phyloP scores from a whole-genome alignment of 2,113 vertebrate species.

The Eclectus roratus region DNA sequence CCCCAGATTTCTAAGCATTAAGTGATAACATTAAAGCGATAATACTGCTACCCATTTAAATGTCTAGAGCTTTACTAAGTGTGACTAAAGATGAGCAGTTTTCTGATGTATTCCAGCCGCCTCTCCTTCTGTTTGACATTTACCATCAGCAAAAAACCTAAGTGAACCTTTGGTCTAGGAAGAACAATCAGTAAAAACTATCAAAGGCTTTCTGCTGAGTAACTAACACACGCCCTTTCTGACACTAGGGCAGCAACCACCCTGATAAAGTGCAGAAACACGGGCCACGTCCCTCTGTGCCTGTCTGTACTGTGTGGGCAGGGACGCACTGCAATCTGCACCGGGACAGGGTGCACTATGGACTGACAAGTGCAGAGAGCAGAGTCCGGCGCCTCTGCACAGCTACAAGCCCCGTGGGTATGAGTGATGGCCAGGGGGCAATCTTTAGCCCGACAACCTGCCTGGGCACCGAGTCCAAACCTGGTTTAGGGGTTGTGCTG shows the following conservation, averaged over 20 bases:
- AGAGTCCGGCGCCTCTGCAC: not conserved
- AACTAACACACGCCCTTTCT: not conserved
- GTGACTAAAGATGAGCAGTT: not conserved
- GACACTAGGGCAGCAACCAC: not conserved
- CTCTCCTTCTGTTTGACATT: not conserved
- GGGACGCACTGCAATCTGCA: not conserved
- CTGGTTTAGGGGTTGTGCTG: accelerated
- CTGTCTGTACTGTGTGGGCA: accelerated
- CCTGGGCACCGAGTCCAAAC: not conserved
- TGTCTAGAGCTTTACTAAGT: not conserved
- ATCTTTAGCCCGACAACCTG: not conserved
- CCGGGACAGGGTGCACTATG: not conserved
- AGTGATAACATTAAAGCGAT: not conserved
- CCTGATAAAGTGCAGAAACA: not conserved
- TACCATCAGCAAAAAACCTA: not conserved
- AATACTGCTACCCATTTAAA: not conserved
- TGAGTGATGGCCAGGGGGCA: not conserved
- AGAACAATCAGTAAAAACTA: not conserved
- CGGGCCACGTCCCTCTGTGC: not conserved
- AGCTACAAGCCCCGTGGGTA: not conserved
- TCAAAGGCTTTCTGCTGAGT: not conserved
- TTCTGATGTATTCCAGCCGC: not conserved
- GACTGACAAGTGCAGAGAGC: not conserved
- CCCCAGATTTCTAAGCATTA: not conserved
- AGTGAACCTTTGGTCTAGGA: not conserved